These are phyloP conservation scores for Micrasema minimum DNA, from an alignment of 1,140 invertebrate species.

Conservation along the genomic window DNA sequence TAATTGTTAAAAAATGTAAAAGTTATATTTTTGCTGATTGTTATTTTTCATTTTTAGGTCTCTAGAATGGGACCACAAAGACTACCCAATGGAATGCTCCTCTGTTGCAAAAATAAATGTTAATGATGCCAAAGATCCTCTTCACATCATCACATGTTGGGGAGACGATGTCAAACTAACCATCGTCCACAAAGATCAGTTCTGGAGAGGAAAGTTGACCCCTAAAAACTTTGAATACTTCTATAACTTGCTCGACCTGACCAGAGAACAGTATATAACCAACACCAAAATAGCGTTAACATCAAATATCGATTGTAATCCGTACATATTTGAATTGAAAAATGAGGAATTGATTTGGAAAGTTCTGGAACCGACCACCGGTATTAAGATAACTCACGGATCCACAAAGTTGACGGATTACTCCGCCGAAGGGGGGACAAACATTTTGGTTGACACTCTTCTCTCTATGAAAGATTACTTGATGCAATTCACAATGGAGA, in stretches of 20 bases:
- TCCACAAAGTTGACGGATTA: conserved; percentile 30
- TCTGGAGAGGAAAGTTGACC: conserved; percentile 33
- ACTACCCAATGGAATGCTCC: conserved; percentile 2
- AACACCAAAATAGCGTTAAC: conserved; percentile 36
- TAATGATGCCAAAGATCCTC: conserved; percentile 23
- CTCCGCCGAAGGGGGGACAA: conserved; percentile 31
- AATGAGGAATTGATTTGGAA: conserved; percentile 35
- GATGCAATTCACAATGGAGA: too few relatives aligned
- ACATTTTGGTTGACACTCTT: conserved; percentile 35
- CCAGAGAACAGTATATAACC: conserved; percentile 39
- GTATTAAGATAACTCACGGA: conserved; percentile 41
- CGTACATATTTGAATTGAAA: conserved; percentile 33
- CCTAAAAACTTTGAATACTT: conserved; percentile 39
- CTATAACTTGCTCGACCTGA: conserved; percentile 29
- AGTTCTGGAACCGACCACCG: conserved; percentile 15
- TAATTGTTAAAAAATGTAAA: too few relatives aligned
- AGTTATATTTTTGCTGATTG: too few relatives aligned
- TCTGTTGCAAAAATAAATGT: conserved; percentile 40
- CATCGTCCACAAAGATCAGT: conserved; percentile 35
- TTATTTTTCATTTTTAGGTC: background rate
- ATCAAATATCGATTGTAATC: background rate
- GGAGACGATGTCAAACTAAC: conserved; percentile 26
- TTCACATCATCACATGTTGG: conserved; percentile 42
- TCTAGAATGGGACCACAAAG: background rate
- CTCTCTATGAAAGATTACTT: conserved; percentile 28